phyloP scores from a whole-genome alignment of 1,140 invertebrate species.

The Amphibalanus amphitrite region DNA sequence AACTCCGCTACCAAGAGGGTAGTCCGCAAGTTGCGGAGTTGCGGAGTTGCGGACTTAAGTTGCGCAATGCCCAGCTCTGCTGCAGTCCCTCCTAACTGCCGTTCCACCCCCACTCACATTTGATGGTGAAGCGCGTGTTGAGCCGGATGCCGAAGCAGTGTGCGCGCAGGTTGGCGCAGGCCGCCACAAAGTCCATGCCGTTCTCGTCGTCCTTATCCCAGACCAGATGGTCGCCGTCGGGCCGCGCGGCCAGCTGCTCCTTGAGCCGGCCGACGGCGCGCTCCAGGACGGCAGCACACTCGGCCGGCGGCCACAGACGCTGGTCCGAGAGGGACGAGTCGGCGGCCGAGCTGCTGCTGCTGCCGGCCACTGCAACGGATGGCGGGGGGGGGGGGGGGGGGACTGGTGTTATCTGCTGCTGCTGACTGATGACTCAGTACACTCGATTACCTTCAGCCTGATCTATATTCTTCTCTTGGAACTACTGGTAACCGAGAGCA shows the following conservation, averaged over 20 bases:
- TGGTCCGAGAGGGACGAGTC: slow-evolving; percentile 41
- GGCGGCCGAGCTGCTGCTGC: not conserved
- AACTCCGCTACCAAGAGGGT: too few relatives aligned
- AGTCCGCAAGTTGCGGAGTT: too few relatives aligned
- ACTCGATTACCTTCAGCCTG: too few relatives aligned
- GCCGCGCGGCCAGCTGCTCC: slow-evolving; percentile 25
- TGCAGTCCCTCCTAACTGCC: too few relatives aligned
- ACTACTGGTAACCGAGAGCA: too few relatives aligned
- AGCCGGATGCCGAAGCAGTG: slow-evolving; percentile 76
- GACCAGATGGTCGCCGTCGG: slow-evolving; percentile 51
- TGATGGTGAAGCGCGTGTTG: slow-evolving; percentile 84
- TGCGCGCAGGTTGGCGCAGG: slow-evolving; percentile 82
- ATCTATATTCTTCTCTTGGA: too few relatives aligned
- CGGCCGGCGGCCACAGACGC: slow-evolving; percentile 56
- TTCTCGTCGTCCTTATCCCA: slow-evolving; percentile 96
- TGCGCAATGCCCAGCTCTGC: too few relatives aligned
- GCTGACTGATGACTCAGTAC: too few relatives aligned
- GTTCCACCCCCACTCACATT: slow-evolving; percentile 75
- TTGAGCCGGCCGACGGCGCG: slow-evolving; percentile 49
- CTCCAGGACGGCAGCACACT: slow-evolving; percentile 57
- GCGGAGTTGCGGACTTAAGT: too few relatives aligned
- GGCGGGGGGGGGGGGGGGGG: too few relatives aligned
- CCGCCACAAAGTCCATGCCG: slow-evolving; percentile 91
- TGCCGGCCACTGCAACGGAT: not conserved
- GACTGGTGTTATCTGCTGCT: too few relatives aligned